Evolutionary conservation across 2,113 vertebrate genomes (phyloP).

Genomic region (Chaetorhynchus papuensis): DNA sequence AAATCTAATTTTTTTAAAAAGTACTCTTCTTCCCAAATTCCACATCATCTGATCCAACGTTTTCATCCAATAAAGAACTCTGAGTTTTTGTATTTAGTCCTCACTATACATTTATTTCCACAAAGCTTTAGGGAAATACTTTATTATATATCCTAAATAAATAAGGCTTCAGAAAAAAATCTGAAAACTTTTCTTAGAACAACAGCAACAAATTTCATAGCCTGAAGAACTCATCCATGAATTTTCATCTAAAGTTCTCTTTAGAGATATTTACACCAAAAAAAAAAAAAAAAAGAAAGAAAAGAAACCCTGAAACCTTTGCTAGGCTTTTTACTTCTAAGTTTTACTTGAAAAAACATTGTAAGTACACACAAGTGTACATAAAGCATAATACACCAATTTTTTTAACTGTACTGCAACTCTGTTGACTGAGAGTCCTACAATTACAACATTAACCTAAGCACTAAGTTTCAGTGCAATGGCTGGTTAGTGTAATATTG

Average conservation of each 20-base stretch:
- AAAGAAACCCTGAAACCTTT: fast-evolving
- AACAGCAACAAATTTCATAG: neutral
- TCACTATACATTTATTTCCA: neutral
- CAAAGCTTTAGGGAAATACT: neutral
- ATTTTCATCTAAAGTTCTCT: neutral
- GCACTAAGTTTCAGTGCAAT: neutral
- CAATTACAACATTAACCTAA: neutral
- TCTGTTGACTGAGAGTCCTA: neutral
- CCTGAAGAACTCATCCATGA: neutral
- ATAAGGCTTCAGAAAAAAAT: neutral
- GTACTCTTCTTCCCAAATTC: neutral
- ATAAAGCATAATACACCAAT: fast-evolving
- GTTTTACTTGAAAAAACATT: neutral
- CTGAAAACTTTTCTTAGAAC: neutral
- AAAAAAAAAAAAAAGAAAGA: too few relatives aligned
- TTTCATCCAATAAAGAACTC: neutral
- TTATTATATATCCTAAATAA: neutral
- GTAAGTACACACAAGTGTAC: neutral
- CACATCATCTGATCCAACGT: neutral
- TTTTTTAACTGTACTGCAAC: neutral
- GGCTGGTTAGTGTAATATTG: neutral
- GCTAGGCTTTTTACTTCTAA: neutral
- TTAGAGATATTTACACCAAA: neutral
- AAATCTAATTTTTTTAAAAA: neutral
- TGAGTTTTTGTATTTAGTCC: neutral